Evolutionary conservation across 2,113 vertebrate species (phyloP).

Genomic region (Xerus inauris): DNA sequence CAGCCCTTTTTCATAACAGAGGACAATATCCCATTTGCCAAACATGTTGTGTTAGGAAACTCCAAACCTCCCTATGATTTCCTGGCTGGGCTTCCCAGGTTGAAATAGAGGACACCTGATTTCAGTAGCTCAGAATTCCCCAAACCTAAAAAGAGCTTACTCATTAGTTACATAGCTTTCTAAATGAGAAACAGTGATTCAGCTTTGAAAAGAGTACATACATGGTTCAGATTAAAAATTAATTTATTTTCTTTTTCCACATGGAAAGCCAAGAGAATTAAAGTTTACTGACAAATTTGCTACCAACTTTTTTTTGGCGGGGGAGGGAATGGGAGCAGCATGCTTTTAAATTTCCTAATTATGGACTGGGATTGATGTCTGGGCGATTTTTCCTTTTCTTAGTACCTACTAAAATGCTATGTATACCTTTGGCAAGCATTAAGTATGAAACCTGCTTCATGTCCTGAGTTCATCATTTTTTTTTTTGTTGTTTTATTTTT

Average conservation of each 20-base stretch:
- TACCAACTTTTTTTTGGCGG: background rate
- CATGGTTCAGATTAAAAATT: slow-evolving; percentile 30
- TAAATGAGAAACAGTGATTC: background rate
- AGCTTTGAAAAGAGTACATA: background rate
- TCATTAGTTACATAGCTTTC: background rate
- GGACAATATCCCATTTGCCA: background rate
- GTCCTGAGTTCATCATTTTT: background rate
- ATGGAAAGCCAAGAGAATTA: slow-evolving; percentile 20
- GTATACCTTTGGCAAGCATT: background rate
- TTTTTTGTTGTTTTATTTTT: slow-evolving; percentile 24
- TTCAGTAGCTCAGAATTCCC: background rate
- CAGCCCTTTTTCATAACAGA: background rate
- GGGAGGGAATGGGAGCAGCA: background rate
- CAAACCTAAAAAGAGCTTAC: background rate
- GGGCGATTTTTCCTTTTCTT: background rate
- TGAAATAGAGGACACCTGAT: background rate
- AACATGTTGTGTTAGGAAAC: background rate
- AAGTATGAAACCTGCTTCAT: background rate
- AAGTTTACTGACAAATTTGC: slow-evolving; percentile 27
- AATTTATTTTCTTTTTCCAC: background rate
- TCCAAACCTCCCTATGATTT: background rate
- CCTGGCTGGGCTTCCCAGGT: background rate
- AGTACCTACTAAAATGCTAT: background rate
- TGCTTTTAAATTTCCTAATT: background rate
- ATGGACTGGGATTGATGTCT: background rate